These are phyloP conservation scores for Nothobranchius furzeri DNA, from an alignment of 2,113 vertebrate species.

Conservation along the genomic window DNA sequence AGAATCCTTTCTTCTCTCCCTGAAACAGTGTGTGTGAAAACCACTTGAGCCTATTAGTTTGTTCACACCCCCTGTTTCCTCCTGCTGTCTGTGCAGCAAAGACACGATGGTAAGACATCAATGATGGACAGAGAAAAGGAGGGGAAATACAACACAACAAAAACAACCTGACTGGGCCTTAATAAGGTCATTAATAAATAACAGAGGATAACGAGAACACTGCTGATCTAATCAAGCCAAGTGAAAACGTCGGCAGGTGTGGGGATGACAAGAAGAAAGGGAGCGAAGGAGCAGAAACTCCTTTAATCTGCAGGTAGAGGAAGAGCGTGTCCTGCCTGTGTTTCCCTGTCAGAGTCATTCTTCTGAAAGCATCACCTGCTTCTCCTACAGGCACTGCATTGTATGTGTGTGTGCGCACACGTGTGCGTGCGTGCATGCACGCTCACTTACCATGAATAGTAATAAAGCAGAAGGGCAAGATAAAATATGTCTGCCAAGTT, in stretches of 20 bases:
- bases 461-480: slow-evolving; percentile 60
- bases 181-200: slow-evolving; percentile 35
- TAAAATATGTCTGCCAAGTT: slow-evolving; percentile 66
- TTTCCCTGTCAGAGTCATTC: slow-evolving; percentile 63
- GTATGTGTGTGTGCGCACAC: slow-evolving; percentile 35
- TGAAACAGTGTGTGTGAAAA: slow-evolving; percentile 33
- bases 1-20: slow-evolving; percentile 32
- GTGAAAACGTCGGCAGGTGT: not conserved
- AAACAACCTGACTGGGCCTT: slow-evolving; percentile 16
- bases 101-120: slow-evolving; percentile 20
- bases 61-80: slow-evolving; percentile 51
- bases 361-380: slow-evolving; percentile 64
- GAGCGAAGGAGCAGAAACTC: slow-evolving; percentile 42
- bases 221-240: slow-evolving; percentile 21
- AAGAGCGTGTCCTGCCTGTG: slow-evolving; percentile 58
- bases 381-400: slow-evolving; percentile 64
- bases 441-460: slow-evolving; percentile 55
- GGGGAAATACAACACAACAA: not conserved
- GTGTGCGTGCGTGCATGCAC: slow-evolving; percentile 13
- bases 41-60: slow-evolving; percentile 67
- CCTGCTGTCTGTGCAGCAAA: slow-evolving; percentile 31
- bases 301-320: slow-evolving; percentile 56
- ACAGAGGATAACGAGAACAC: slow-evolving; percentile 20
- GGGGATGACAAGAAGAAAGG: slow-evolving; percentile 31
- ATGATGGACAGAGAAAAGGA: slow-evolving; percentile 6